A percentile compares a stretch with the other conserved stretches of the same genome.
These are phyloP conservation scores for Bibio marci DNA, from an alignment of 2,888 invertebrate species.

Conservation along the genomic window DNA sequence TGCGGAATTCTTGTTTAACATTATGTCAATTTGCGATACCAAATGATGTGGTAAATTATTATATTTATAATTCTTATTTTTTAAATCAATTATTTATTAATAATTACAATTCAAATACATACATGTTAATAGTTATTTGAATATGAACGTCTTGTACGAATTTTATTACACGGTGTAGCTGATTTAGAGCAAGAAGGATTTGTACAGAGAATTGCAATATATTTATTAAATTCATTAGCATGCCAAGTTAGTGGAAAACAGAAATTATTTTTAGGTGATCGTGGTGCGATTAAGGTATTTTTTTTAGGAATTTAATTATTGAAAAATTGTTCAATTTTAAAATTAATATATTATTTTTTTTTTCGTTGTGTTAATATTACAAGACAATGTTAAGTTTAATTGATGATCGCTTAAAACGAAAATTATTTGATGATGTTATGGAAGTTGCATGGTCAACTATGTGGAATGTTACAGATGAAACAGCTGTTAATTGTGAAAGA, in stretches of 20 bases:
- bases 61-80: too few relatives aligned
- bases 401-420: slow-evolving; percentile 54
- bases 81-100: not conserved
- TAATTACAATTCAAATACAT: slow-evolving; percentile 1
- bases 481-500: slow-evolving; percentile 79
- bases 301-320: slow-evolving; percentile 7
- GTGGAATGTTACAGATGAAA: slow-evolving; percentile 98
- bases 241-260: slow-evolving; percentile 92
- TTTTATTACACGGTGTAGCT: slow-evolving; percentile 65
- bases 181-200: slow-evolving; percentile 76
- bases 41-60: slow-evolving; percentile 64
- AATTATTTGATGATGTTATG: slow-evolving; percentile 83
- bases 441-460: slow-evolving; percentile 99
- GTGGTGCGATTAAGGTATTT: slow-evolving; percentile 68
- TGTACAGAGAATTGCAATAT: slow-evolving; percentile 87
- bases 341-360: slow-evolving; percentile 2
- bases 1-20: slow-evolving; percentile 89
- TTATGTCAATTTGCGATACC: slow-evolving; percentile 92
- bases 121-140: slow-evolving; percentile 56
- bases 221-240: slow-evolving; percentile 84
- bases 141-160: slow-evolving; percentile 70
- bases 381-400: slow-evolving; percentile 81
- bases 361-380: slow-evolving; percentile 14
- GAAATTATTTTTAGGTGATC: slow-evolving; percentile 77
- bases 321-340: slow-evolving; percentile 2